These are phyloP conservation scores for Platerodrilus igneus DNA, from an alignment of 2,888 invertebrate species.

Conservation along the genomic window DNA sequence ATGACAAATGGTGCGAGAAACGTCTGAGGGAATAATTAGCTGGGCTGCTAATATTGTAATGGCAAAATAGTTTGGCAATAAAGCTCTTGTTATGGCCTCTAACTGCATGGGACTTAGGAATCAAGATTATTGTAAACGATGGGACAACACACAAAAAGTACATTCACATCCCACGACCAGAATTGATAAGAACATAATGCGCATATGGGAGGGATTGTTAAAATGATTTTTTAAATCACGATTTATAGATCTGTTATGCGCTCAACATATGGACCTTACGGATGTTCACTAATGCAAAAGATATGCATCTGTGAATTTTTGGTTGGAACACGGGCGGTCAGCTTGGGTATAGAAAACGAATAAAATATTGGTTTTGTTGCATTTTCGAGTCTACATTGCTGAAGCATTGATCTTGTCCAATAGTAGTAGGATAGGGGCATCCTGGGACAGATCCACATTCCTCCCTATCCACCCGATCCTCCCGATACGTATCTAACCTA, in stretches of 20 bases:
- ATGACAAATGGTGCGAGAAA: slow-evolving; percentile 4
- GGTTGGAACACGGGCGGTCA: slow-evolving; percentile 10
- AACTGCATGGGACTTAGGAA: slow-evolving; percentile 7
- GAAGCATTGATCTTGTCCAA: too few relatives aligned
- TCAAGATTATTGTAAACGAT: slow-evolving; percentile 5
- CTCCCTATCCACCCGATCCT: too few relatives aligned
- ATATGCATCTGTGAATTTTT: slow-evolving; percentile 7
- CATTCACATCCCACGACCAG: slow-evolving; percentile 6
- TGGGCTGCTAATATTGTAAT: slow-evolving; percentile 1
- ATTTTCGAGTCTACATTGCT: too few relatives aligned
- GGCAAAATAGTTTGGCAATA: slow-evolving; percentile 6
- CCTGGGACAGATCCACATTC: too few relatives aligned
- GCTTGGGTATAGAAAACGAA: too few relatives aligned
- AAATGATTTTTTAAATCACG: slow-evolving; percentile 9
- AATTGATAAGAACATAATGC: slow-evolving; percentile 7
- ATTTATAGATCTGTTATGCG: slow-evolving; percentile 10
- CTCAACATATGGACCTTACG: slow-evolving; percentile 11
- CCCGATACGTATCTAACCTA: too few relatives aligned
- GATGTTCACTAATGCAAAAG: slow-evolving; percentile 11
- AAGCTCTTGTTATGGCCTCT: slow-evolving; percentile 5
- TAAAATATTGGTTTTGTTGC: too few relatives aligned
- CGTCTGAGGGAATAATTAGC: slow-evolving; percentile 2
- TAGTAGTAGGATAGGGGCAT: too few relatives aligned
- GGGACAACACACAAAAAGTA: slow-evolving; percentile 5
- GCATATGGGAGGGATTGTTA: slow-evolving; percentile 11